These are phyloP conservation scores for Ptilorrhoa leucosticta DNA, from an alignment of 2,113 vertebrate species.

Conservation along the genomic window DNA sequence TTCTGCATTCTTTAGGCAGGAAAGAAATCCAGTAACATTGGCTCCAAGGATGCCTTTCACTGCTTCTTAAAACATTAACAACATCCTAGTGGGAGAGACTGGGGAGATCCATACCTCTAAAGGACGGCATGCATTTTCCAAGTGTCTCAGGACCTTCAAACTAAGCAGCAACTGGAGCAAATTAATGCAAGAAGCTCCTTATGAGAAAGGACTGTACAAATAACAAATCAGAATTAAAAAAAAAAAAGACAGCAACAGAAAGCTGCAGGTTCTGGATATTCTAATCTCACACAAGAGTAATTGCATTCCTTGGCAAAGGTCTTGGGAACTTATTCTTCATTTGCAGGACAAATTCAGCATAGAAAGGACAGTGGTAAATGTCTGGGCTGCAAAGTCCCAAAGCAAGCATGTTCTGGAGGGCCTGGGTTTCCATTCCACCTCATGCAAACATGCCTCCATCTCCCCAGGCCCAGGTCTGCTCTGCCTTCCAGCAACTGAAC, in stretches of 20 bases:
- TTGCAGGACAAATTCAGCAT: not conserved
- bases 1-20: constrained; percentile 5
- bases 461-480: not conserved
- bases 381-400: not conserved
- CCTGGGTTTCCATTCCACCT: not conserved
- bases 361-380: not conserved
- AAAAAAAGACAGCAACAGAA: not conserved
- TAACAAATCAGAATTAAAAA: not conserved
- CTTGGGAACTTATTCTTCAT: not conserved
- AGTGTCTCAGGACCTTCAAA: not conserved
- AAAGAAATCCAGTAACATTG: constrained; percentile 19
- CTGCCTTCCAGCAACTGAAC: not conserved
- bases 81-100: not conserved
- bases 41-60: constrained; percentile 19
- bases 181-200: not conserved
- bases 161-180: constrained; percentile 1
- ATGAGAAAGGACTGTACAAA: not conserved
- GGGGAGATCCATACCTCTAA: not conserved
- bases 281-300: not conserved
- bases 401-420: not conserved
- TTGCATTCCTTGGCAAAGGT: not conserved
- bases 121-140: not conserved
- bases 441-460: not conserved
- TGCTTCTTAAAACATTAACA: constrained; percentile 22
- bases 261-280: not conserved